Evolutionary conservation across 2,797 vertebrate species (phyloP), one percentile per base, ranked within the genome.

Genomic region (Trachurus trachurus): DNA sequence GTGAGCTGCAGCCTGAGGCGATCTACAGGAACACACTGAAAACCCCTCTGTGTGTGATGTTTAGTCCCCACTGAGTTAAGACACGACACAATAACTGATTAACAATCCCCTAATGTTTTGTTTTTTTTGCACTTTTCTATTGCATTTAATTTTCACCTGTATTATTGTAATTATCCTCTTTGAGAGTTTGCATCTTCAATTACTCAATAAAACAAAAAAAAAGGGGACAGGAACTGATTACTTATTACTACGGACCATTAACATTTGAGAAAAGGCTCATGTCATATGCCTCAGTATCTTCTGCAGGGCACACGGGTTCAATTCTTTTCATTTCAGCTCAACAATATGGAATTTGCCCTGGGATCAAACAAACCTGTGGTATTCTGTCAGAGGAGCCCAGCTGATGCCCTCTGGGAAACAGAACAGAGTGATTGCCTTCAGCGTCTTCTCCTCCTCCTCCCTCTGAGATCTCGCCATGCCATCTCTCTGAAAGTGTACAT

Each of bases 371-470:
- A 40, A 98, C 97, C 98, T 99, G 91, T 91, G 92, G 84, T 97
- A 98, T 54, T 98, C 96, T 0, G 96, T 96, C 72, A 97, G 50
- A 0, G 97, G 96, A 1, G 91, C 95, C 96, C 97, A 97, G 91
- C 91, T 96, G 66, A 97, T 97, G 53, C 97, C 97, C 0, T 99
- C 97, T 0, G 98, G 98, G 85, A 99, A 99, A 92, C 98, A 99
- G 83, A 99, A 99, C 34, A 99, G 95, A 0, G 97, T 97, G 80
- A 99, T 97, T 4, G 97, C 97, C 59, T 95, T 94, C 0, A 98
- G 87, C 0, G 96, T 95, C 83, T 96, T 96, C 76, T 98, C 97
- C 72, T 99, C 97, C 60, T 99, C 97, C 88, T 99, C 97, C 81
- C 94, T 97, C 78, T 99, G 97, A 66, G 91, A 96, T 58, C 91